Conservation (phyloP, 2,797 vertebrate genomes). For the Pagetopsis macropterus region DNA sequence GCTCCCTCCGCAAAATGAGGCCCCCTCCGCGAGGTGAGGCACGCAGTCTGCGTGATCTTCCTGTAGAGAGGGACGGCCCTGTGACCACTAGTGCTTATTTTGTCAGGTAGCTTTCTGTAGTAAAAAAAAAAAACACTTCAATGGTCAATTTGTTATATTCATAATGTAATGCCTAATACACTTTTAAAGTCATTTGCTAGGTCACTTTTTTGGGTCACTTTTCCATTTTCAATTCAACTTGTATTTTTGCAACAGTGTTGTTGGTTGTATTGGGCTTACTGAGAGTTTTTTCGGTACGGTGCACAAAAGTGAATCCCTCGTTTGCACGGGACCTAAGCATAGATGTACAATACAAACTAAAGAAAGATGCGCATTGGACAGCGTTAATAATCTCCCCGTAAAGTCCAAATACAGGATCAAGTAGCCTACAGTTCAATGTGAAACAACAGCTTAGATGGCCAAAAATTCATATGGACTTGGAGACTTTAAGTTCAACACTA, state of each 20-base stretch:
- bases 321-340: conserved; percentile 12
- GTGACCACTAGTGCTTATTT: neutral
- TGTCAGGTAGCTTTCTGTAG: neutral
- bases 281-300: neutral
- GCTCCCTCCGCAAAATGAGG: too few species aligned
- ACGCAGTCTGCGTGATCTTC: too few species aligned
- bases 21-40: too few species aligned
- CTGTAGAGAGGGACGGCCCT: too few species aligned
- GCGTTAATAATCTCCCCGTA: conserved; percentile 18
- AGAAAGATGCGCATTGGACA: neutral
- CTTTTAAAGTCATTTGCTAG: too few species aligned
- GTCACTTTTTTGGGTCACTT: neutral
- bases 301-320: conserved; percentile 14
- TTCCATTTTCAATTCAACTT: neutral
- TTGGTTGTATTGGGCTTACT: neutral
- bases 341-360: neutral
- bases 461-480: neutral
- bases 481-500: neutral
- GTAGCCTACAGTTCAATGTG: neutral
- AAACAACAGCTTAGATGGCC: neutral
- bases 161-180: neutral
- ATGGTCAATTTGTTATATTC: neutral
- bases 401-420: conserved; percentile 8
- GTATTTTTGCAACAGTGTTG: neutral
- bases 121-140: neutral